These are phyloP conservation scores for Ptychadena robeensis DNA, from an alignment of 2,797 vertebrate genomes.

Conservation along the genomic window DNA sequence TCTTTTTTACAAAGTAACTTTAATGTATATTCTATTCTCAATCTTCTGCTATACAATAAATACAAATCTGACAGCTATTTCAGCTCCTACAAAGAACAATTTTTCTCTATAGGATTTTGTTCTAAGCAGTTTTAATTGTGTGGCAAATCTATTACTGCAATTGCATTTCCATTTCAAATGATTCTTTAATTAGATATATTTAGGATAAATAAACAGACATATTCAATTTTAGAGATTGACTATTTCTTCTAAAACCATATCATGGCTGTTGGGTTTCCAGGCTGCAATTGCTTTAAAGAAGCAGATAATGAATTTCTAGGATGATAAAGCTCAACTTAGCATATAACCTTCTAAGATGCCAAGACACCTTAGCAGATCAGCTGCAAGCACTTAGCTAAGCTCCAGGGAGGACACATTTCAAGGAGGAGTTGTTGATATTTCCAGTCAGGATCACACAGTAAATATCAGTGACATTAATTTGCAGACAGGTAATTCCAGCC, in stretches of 20 bases:
- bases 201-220: neutral
- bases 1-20: no score
- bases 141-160: no score
- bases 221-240: neutral
- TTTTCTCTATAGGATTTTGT: no score
- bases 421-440: constrained; percentile 34
- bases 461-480: constrained; percentile 38
- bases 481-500: neutral
- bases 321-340: constrained; percentile 18
- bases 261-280: neutral
- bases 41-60: no score
- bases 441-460: constrained; percentile 32
- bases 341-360: constrained; percentile 27
- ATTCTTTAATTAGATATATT: no score
- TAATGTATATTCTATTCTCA: no score
- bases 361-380: constrained; percentile 5
- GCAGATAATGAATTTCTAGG: neutral
- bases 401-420: constrained; percentile 35
- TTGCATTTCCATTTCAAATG: no score
- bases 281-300: neutral
- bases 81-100: no score
- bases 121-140: no score
- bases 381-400: constrained; percentile 10
- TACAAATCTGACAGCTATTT: no score
- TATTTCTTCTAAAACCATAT: neutral